phyloP scores from a whole-genome alignment of 1,140 invertebrate genomes.

The Luehdorfia chinensis region DNA sequence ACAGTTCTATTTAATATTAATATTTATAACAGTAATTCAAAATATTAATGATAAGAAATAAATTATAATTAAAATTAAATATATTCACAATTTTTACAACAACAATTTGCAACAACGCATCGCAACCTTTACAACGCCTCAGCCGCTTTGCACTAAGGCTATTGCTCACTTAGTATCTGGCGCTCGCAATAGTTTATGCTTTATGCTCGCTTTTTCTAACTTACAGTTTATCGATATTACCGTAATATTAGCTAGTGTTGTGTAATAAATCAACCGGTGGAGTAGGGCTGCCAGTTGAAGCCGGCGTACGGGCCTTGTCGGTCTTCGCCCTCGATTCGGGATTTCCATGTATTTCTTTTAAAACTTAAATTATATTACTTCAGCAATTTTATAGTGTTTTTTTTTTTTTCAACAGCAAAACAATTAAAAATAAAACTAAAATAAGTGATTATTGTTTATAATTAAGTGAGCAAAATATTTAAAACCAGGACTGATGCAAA shows the following conservation, averaged over 20 bases:
- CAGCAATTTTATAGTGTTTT: too few species aligned
- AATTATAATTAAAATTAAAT: too few species aligned
- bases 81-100: too few species aligned
- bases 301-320: constrained; percentile 34
- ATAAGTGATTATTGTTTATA: neutral
- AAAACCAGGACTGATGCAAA: neutral
- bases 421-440: neutral
- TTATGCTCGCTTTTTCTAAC: constrained; percentile 22
- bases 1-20: too few species aligned
- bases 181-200: constrained; percentile 17
- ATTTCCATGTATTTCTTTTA: too few species aligned
- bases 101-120: too few species aligned
- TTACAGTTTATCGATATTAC: constrained; percentile 45
- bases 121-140: constrained; percentile 9
- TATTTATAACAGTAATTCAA: too few species aligned
- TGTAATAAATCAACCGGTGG: constrained; percentile 43
- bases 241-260: constrained; percentile 48
- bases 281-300: constrained; percentile 36
- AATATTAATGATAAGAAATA: too few species aligned
- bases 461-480: neutral
- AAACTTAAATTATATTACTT: too few species aligned
- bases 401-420: neutral
- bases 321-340: constrained; percentile 23
- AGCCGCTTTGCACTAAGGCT: constrained; percentile 4
- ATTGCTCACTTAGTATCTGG: constrained; percentile 9